Evolutionary conservation across 2,888 invertebrate species (phyloP), one percentile per base, ranked within the genome.

Genomic region (Pegoplata infirma): DNA sequence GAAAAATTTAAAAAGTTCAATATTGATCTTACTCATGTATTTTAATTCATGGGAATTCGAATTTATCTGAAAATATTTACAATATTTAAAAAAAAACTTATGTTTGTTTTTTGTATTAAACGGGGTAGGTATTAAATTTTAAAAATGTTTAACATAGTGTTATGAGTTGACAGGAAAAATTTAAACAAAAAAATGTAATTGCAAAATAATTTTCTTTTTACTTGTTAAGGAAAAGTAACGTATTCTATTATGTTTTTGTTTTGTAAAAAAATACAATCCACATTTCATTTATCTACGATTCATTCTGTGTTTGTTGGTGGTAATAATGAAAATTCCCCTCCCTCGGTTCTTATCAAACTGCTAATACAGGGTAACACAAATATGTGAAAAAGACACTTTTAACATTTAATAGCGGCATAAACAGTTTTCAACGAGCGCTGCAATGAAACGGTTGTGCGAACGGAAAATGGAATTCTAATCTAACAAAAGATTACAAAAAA

Each of bases 371-470:
- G 79, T 75, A 55, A 7, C 25, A 10, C 36, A 55, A 21, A 67
- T 44, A 8, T 14, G 2, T 8, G 5, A 12, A 6, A n/a, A 67
- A 61, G 7, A 63, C 8, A 67, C 3, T 7, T 36, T 10, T 3
- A 67, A 63, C 10, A 32, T 47, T 53, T 53, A 49, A 58, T 23
- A 21, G 56, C 56, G 49, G 32, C 51, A 63, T 46, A 40, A 61
- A 75, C 71, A 79, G 79, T 79, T 71, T 61, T 53, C 56, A 71
- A 71, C 79, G 44, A 71, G 47, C 69, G 71, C 79, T 75, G 74
- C 61, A 71, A 66, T 67, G 46, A 71, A 71, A 75, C 75, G 79
- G 79, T 79, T 75, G 79, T 75, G 64, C 17, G 23, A 51, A 53
- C 75, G 79, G 79, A 61, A 55, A 40, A 10, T 12, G 6, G 2